phyloP scores from a whole-genome alignment of 2,113 vertebrate genomes.

The Pelecanus crispus region DNA sequence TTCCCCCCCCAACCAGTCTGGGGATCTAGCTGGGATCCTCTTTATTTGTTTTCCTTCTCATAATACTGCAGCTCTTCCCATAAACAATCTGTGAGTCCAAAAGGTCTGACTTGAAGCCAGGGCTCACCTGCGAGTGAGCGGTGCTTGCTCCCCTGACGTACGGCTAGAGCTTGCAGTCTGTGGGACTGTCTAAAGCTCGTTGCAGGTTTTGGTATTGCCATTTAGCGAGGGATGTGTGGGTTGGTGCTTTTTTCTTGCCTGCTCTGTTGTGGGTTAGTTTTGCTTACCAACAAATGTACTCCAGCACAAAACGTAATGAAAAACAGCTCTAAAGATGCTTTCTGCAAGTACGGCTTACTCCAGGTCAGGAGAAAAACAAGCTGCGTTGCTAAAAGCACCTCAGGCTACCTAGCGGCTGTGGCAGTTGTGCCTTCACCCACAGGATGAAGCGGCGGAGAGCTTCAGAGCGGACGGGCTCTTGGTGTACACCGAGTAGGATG shows the following conservation, averaged over 20 bases:
- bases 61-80: no score
- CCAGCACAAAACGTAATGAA: not conserved
- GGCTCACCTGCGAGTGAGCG: not conserved
- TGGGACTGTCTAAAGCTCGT: not conserved
- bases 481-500: rapidly evolving
- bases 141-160: not conserved
- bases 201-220: not conserved
- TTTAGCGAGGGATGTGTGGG: not conserved
- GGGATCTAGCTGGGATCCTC: not conserved
- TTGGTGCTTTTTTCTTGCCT: not conserved
- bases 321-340: not conserved
- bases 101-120: not conserved
- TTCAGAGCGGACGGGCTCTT: not conserved
- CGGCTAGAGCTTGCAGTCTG: not conserved
- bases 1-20: no score
- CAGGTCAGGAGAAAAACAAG: not conserved
- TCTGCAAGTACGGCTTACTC: not conserved
- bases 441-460: not conserved
- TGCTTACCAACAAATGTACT: not conserved
- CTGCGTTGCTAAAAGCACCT: not conserved
- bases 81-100: not conserved
- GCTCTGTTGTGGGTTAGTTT: not conserved
- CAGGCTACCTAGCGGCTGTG: rapidly evolving
- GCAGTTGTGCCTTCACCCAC: not conserved
- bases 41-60: not conserved